Evolutionary conservation across 1,140 invertebrate species (phyloP).

Genomic region (Bombus ignitus): DNA sequence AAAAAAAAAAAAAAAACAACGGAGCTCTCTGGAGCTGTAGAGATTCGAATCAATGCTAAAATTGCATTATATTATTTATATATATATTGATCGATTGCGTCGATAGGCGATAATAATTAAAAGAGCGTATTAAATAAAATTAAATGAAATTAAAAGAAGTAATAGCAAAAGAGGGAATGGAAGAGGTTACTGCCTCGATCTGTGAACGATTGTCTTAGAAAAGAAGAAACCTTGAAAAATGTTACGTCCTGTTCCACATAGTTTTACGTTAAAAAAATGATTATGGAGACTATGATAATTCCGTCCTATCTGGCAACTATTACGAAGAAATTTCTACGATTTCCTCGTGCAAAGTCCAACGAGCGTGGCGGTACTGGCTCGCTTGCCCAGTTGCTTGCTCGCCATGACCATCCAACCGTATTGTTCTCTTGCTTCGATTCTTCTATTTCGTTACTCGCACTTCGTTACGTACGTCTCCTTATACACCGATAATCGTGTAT

Average conservation of each 20-base stretch:
- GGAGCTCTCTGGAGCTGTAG: no score
- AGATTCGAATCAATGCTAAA: no score
- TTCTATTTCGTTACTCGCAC: conserved; percentile 47
- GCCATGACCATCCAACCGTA: conserved; percentile 64
- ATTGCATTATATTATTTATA: no score
- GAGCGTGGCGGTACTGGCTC: conserved; percentile 53
- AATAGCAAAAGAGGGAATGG: no score
- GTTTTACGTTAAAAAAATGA: conserved; percentile 20
- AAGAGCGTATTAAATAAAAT: no score
- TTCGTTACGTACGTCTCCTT: conserved; percentile 12
- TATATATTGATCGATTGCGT: no score
- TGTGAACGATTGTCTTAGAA: neutral
- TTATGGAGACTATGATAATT: conserved; percentile 41
- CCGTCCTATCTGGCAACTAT: conserved; percentile 53
- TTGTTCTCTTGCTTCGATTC: conserved; percentile 50
- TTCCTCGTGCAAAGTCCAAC: conserved; percentile 54
- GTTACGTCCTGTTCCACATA: conserved; percentile 16
- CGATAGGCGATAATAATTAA: no score
- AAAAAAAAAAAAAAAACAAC: no score
- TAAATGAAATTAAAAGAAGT: accelerated
- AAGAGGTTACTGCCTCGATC: neutral
- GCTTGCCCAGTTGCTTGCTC: conserved; percentile 57
- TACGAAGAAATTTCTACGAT: conserved; percentile 63
- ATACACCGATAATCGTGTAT: neutral
- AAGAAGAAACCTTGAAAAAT: neutral